Evolutionary conservation across 2,888 invertebrate genomes (phyloP).

Genomic region (Drosophila parthenogenetica): DNA sequence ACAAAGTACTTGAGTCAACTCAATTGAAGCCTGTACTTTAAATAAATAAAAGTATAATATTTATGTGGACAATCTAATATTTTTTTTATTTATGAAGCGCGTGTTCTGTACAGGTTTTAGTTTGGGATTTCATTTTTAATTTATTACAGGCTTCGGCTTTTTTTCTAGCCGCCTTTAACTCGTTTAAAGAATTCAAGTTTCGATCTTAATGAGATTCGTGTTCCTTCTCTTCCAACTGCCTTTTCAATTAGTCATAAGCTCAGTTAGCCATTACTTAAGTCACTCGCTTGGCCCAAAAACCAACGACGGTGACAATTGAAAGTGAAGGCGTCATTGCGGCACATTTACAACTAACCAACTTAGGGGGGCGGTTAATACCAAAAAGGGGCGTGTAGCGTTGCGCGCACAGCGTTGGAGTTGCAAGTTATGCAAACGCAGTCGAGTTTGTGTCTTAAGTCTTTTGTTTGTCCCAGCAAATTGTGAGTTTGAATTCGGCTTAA

Average conservation of each 20-base stretch:
- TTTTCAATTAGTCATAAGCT: conserved; percentile 4
- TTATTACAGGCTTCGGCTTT: conserved; percentile 42
- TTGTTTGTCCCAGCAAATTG: conserved; percentile 35
- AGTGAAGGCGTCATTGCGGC: conserved; percentile 42
- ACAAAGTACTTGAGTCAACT: conserved; percentile 23
- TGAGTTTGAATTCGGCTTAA: conserved; percentile 25
- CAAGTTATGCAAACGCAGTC: conserved; percentile 49
- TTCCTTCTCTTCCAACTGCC: background rate
- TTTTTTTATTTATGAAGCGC: conserved; percentile 42
- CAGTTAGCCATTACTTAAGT: conserved; percentile 4
- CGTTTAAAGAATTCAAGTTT: conserved; percentile 29
- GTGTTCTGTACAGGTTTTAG: conserved; percentile 40
- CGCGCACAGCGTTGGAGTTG: conserved; percentile 4
- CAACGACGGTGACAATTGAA: conserved; percentile 42
- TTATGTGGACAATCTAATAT: conserved; percentile 26
- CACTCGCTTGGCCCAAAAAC: background rate
- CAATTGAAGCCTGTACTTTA: conserved; percentile 17
- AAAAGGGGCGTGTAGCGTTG: conserved; percentile 31
- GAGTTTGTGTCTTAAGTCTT: conserved; percentile 74
- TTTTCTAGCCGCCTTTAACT: conserved; percentile 20
- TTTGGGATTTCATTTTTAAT: conserved; percentile 23
- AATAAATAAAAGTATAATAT: background rate
- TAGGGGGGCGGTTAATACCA: background rate
- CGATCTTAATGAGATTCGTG: conserved; percentile 2
- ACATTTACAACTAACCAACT: conserved; percentile 17